These are phyloP conservation scores for Anthoscopus minutus DNA, from an alignment of 2,113 vertebrate genomes.

Conservation along the genomic window DNA sequence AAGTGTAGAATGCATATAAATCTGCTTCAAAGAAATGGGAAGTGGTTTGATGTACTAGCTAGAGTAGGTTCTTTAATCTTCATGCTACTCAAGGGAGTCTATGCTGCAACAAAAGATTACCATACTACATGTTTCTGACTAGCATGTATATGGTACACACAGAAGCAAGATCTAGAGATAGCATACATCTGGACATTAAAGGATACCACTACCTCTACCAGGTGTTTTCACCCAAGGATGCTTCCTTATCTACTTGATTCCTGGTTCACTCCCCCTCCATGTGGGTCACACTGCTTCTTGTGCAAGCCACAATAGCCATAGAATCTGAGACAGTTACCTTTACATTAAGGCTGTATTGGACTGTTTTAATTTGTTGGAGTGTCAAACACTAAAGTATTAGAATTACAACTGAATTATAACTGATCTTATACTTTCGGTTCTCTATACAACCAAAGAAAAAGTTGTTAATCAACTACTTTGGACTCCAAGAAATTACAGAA, in stretches of 20 bases:
- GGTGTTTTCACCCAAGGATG: background rate
- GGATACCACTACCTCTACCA: background rate
- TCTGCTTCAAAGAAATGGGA: constrained; percentile 28
- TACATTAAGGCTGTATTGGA: background rate
- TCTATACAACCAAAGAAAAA: background rate
- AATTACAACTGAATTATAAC: background rate
- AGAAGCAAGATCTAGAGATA: constrained; percentile 14
- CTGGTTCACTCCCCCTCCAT: background rate
- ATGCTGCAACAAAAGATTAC: background rate
- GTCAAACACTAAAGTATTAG: background rate
- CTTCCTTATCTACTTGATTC: background rate
- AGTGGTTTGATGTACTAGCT: constrained; percentile 21
- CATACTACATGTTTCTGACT: background rate
- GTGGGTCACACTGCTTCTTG: background rate
- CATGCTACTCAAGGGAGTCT: background rate
- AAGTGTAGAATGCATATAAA: constrained; percentile 7
- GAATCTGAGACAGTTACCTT: background rate
- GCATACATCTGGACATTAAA: background rate
- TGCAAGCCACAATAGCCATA: background rate
- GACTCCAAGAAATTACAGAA: background rate
- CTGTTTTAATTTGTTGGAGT: background rate
- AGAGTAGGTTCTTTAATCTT: constrained; percentile 33
- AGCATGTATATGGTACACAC: background rate
- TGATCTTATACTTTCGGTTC: background rate
- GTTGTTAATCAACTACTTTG: background rate